Conservation (phyloP, 2,113 vertebrate genomes). For the Isichthys henryi region DNA sequence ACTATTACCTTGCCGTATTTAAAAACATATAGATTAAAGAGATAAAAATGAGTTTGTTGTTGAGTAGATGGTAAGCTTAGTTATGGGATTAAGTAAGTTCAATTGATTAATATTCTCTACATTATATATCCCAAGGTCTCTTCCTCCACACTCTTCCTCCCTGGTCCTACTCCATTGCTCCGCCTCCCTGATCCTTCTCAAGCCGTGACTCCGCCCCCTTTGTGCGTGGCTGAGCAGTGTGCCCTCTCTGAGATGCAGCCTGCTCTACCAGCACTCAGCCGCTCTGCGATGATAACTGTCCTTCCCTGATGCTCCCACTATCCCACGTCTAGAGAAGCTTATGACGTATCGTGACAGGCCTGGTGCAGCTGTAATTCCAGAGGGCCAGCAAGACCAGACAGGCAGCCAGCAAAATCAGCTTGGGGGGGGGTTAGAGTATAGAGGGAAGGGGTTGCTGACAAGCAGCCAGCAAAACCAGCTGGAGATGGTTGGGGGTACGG, state of each 20-base stretch:
- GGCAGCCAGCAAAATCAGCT: background rate
- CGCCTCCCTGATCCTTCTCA: background rate
- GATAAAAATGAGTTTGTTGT: background rate
- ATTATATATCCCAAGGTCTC: background rate
- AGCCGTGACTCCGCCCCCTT: background rate
- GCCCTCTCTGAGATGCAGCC: background rate
- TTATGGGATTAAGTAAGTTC: background rate
- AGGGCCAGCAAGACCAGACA: conserved; percentile 32
- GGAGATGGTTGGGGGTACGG: background rate
- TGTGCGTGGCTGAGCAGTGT: background rate
- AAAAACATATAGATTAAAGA: background rate
- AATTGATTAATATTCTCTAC: background rate
- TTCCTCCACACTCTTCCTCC: background rate
- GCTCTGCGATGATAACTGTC: background rate
- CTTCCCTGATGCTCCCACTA: background rate
- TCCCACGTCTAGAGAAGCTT: conserved; percentile 68
- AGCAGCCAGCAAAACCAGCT: background rate
- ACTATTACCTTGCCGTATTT: background rate
- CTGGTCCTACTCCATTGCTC: background rate
- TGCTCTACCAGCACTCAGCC: no score
- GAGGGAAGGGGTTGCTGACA: background rate
- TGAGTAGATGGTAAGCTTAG: background rate
- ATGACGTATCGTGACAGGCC: conserved; percentile 83
- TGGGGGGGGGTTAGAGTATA: background rate
- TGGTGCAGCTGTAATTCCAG: conserved; percentile 93